A percentile compares a stretch with the other conserved stretches of the same genome.
Evolutionary conservation across 2,888 invertebrate genomes (phyloP).

Genomic region (Phalera bucephala): DNA sequence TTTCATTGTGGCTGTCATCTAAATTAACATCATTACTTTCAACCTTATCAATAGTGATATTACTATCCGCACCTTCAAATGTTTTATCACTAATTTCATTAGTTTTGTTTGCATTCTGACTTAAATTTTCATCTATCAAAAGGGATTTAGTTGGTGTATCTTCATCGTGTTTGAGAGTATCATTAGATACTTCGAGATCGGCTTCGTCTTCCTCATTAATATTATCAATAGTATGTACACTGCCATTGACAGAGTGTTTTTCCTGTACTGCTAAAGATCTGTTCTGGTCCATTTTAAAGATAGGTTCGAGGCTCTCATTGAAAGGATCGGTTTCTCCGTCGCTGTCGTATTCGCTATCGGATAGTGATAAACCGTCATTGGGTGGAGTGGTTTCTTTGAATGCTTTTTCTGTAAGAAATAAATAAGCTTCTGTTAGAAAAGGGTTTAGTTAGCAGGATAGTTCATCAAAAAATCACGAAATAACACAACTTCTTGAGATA

Average conservation of each 20-base stretch:
- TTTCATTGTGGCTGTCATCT: constrained; percentile 4
- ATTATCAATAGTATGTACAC: constrained; percentile 23
- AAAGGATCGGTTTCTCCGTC: constrained; percentile 47
- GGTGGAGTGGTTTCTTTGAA: constrained; percentile 32
- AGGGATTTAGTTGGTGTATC: constrained; percentile 15
- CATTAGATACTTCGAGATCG: constrained; percentile 36
- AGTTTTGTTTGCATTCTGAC: background rate
- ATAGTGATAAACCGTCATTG: constrained; percentile 40
- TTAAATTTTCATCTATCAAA: constrained; percentile 11
- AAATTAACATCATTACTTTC: background rate
- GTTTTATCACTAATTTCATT: constrained; percentile 2
- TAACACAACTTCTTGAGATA: too few relatives aligned
- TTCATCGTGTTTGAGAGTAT: constrained; percentile 32
- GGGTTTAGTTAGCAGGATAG: too few relatives aligned
- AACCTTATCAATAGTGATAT: background rate
- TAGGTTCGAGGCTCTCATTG: constrained; percentile 66
- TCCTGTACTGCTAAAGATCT: constrained; percentile 34
- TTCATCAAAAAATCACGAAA: too few relatives aligned
- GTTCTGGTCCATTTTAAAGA: constrained; percentile 56
- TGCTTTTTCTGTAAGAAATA: constrained; percentile 51
- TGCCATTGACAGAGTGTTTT: constrained; percentile 19
- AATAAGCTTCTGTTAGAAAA: constrained; percentile 3
- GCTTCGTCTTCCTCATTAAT: constrained; percentile 26
- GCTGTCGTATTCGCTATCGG: constrained; percentile 50
- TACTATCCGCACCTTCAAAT: constrained; percentile 1